These are phyloP conservation scores for Microctonus aethiopoides DNA, from an alignment of 2,888 invertebrate genomes.

Conservation along the genomic window DNA sequence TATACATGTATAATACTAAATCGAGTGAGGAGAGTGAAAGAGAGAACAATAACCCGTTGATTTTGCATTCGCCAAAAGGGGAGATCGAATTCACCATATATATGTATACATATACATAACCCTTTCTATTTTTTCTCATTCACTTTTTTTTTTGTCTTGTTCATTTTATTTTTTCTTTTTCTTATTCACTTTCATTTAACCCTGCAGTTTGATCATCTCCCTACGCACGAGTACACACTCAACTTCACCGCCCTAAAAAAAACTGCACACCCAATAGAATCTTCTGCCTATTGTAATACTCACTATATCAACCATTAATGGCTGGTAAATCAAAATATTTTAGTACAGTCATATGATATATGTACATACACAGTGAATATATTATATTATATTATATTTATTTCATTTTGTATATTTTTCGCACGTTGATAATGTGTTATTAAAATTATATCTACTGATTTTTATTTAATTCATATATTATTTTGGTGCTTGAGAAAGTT, in stretches of 20 bases:
- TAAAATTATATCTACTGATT: background rate
- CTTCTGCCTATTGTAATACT: conserved; percentile 18
- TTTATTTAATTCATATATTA: background rate
- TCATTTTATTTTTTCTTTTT: conserved; percentile 5
- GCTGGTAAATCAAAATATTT: conserved; percentile 25
- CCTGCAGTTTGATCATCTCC: conserved; percentile 5
- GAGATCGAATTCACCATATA: conserved; percentile 29
- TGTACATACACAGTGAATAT: no score
- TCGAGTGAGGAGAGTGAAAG: background rate
- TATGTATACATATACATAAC: conserved; percentile 13
- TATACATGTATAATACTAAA: background rate
- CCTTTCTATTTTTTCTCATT: conserved; percentile 17
- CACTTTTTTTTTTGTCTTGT: conserved; percentile 23
- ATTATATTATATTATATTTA: no score
- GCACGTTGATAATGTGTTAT: no score
- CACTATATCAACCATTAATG: conserved; percentile 2
- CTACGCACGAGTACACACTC: conserved; percentile 11
- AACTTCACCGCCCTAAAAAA: conserved; percentile 10
- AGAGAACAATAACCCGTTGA: conserved; percentile 52
- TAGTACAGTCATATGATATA: background rate
- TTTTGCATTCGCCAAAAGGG: conserved; percentile 56
- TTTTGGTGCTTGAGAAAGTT: conserved; percentile 5
- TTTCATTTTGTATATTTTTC: no score
- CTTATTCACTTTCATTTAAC: conserved; percentile 10
- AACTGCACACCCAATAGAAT: conserved; percentile 13